These are phyloP conservation scores for Drosophila baimaii DNA, from an alignment of 1,140 invertebrate genomes.

Conservation along the genomic window DNA sequence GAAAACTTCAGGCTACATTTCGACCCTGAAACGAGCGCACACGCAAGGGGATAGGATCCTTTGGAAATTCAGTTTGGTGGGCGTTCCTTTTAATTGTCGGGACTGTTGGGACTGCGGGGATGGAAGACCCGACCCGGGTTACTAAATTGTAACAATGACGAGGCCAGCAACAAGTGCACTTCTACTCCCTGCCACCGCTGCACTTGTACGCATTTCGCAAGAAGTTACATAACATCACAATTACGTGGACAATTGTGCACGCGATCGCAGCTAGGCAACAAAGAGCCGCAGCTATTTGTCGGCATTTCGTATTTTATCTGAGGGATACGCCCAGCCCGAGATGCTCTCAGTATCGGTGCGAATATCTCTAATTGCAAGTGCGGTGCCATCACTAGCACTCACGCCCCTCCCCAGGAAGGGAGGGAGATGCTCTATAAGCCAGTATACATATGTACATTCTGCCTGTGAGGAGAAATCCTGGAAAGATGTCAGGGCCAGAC, in stretches of 20 bases:
- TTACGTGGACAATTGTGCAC: constrained; percentile 50
- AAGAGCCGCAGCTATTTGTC: constrained; percentile 22
- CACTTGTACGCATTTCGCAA: constrained; percentile 46
- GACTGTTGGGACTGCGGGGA: neutral
- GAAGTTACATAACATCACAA: constrained; percentile 51
- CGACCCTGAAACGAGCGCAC: constrained; percentile 18
- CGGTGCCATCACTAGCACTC: constrained; percentile 30
- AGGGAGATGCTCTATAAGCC: neutral
- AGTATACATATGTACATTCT: neutral
- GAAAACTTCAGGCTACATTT: constrained; percentile 40
- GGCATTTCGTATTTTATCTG: constrained; percentile 25
- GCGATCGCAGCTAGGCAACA: constrained; percentile 20
- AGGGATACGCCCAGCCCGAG: constrained; percentile 10
- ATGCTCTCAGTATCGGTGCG: constrained; percentile 45
- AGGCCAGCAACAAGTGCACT: constrained; percentile 65
- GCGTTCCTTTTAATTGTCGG: constrained; percentile 54
- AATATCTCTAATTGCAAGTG: constrained; percentile 68
- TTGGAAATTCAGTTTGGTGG: constrained; percentile 12
- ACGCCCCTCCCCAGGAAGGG: neutral
- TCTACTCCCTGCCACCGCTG: constrained; percentile 10
- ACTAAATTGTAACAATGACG: constrained; percentile 65
- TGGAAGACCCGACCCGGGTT: too few relatives aligned
- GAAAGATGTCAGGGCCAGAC: constrained; percentile 61
- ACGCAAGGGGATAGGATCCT: constrained; percentile 49
- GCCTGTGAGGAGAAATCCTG: constrained; percentile 21